These are phyloP conservation scores for Mus spretus DNA, from an alignment of 2,797 vertebrate genomes.

Conservation along the genomic window DNA sequence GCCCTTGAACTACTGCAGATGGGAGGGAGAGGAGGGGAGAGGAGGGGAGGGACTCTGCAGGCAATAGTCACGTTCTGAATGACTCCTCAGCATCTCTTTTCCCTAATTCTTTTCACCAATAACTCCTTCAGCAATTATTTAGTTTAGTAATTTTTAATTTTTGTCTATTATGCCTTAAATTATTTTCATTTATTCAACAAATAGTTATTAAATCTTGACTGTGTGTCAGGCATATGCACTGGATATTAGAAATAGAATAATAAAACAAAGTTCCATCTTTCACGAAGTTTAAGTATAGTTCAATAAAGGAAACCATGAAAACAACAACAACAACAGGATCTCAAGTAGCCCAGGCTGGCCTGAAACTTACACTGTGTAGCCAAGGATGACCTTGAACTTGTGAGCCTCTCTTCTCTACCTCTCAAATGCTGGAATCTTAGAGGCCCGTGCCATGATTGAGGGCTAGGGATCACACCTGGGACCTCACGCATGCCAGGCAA, in stretches of 20 bases:
- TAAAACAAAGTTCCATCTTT: slow-evolving; percentile 26
- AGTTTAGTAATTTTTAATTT: slow-evolving; percentile 48
- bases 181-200: slow-evolving; percentile 52
- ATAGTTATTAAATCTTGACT: slow-evolving; percentile 5
- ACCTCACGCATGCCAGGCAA: not conserved
- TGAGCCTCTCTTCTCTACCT: not conserved
- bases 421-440: not conserved
- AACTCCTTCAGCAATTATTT: slow-evolving; percentile 29
- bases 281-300: not conserved
- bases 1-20: slow-evolving; percentile 30
- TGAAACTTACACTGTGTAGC: not conserved
- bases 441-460: not conserved
- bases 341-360: not conserved
- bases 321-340: not conserved
- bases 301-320: not conserved
- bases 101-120: not conserved
- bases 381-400: slow-evolving; percentile 2
- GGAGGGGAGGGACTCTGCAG: not conserved
- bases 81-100: not conserved
- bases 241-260: not conserved
- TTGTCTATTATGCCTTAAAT: not conserved
- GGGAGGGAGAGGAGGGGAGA: not conserved
- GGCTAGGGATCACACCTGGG: not conserved
- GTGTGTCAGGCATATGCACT: not conserved
- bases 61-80: not conserved